phyloP scores from a whole-genome alignment of 1,140 invertebrate species.

The Brachionus sp. region DNA sequence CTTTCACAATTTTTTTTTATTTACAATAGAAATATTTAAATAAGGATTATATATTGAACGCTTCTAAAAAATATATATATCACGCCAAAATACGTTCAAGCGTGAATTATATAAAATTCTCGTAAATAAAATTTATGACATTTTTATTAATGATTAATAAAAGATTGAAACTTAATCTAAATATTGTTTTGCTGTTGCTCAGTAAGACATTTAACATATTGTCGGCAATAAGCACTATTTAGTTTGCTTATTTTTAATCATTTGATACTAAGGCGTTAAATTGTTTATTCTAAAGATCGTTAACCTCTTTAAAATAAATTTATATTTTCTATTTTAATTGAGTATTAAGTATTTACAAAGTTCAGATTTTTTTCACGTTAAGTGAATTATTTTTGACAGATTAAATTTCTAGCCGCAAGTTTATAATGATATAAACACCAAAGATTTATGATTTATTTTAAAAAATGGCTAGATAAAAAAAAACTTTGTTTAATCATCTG shows the following conservation, averaged over 20 bases:
- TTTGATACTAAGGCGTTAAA: background rate
- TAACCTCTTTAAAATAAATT: background rate
- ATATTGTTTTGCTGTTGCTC: no score
- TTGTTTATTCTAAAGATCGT: background rate
- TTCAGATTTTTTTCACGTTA: background rate
- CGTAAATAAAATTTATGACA: background rate
- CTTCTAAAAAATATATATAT: background rate
- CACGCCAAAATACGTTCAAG: no score
- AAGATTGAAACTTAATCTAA: background rate
- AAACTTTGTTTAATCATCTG: no score
- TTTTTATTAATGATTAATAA: background rate
- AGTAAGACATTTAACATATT: background rate
- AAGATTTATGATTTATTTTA: no score
- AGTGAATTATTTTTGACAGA: background rate
- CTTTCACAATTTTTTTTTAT: background rate
- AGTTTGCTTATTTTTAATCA: background rate
- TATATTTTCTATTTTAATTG: background rate
- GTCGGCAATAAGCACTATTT: background rate
- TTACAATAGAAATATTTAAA: background rate
- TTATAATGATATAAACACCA: no score
- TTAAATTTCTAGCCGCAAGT: background rate
- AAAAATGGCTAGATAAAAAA: no score
- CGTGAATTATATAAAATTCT: background rate
- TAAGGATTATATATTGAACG: background rate
- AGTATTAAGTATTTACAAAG: background rate